phyloP scores from a whole-genome alignment of 2,888 invertebrate species.

The Polyploca ridens region DNA sequence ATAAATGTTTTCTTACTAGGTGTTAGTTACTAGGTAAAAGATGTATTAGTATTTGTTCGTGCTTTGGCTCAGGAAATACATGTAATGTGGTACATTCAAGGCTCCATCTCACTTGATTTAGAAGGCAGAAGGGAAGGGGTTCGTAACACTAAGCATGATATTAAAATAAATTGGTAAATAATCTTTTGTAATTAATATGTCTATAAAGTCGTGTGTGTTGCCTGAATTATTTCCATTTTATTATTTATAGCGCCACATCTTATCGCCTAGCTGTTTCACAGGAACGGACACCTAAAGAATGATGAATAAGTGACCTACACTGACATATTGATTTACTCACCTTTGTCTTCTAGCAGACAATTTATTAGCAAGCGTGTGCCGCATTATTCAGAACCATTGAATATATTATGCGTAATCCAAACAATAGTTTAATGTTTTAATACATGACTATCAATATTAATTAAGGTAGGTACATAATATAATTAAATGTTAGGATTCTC shows the following conservation, averaged over 20 bases:
- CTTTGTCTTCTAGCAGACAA: constrained; percentile 31
- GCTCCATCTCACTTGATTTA: too few relatives aligned
- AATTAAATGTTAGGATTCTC: not conserved
- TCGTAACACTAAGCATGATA: too few relatives aligned
- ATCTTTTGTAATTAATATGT: too few relatives aligned
- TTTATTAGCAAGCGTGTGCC: constrained; percentile 44
- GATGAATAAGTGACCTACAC: constrained; percentile 7
- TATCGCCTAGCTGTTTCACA: not conserved
- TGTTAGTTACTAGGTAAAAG: too few relatives aligned
- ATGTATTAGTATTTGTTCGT: too few relatives aligned
- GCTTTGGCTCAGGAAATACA: too few relatives aligned
- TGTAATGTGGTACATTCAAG: too few relatives aligned
- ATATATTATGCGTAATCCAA: constrained; percentile 32
- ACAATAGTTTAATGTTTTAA: constrained; percentile 32
- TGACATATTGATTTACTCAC: constrained; percentile 34
- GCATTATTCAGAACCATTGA: constrained; percentile 26
- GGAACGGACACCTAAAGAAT: not conserved
- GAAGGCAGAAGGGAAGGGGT: too few relatives aligned
- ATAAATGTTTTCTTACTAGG: too few relatives aligned
- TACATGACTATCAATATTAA: constrained; percentile 7
- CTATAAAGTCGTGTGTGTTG: too few relatives aligned
- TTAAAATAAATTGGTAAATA: too few relatives aligned
- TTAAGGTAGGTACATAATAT: not conserved
- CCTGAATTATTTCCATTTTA: too few relatives aligned
- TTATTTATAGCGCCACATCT: not conserved